Evolutionary conservation across 2,113 vertebrate genomes (phyloP).

Genomic region (Ptychochromis oligacanthus): DNA sequence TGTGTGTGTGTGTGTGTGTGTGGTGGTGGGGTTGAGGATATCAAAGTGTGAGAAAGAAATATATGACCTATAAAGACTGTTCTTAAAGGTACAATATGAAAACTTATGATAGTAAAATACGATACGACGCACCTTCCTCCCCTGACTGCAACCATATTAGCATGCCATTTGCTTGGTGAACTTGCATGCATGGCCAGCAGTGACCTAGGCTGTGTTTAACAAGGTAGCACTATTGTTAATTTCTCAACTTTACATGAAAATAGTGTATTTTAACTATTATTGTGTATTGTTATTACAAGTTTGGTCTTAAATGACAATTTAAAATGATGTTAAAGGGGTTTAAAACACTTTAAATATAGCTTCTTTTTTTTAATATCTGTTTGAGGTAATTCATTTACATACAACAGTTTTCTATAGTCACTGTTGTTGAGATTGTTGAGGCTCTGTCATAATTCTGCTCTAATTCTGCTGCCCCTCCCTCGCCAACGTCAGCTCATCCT

Average conservation of each 20-base stretch:
- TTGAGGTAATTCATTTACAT: not conserved
- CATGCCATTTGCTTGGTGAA: not conserved
- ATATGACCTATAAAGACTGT: not conserved
- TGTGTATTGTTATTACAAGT: not conserved
- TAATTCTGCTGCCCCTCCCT: constrained; percentile 34
- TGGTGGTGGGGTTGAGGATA: not conserved
- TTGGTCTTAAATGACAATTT: not conserved
- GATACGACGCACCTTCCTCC: not conserved
- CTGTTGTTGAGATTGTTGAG: not conserved
- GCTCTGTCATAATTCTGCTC: constrained; percentile 14
- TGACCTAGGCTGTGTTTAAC: not conserved
- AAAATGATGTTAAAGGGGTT: not conserved
- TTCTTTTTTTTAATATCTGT: not conserved
- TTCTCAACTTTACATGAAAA: not conserved
- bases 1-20: not conserved
- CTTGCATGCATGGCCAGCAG: not conserved
- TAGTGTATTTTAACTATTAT: not conserved
- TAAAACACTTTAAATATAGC: not conserved
- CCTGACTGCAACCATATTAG: not conserved
- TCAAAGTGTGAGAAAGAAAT: constrained; percentile 47
- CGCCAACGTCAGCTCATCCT: constrained; percentile 35
- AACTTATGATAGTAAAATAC: not conserved
- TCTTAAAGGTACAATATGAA: not conserved
- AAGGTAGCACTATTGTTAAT: not conserved
- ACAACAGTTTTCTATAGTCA: not conserved